Evolutionary conservation across 2,113 vertebrate genomes (phyloP).

Genomic region (Rhinolophus ferrumequinum): DNA sequence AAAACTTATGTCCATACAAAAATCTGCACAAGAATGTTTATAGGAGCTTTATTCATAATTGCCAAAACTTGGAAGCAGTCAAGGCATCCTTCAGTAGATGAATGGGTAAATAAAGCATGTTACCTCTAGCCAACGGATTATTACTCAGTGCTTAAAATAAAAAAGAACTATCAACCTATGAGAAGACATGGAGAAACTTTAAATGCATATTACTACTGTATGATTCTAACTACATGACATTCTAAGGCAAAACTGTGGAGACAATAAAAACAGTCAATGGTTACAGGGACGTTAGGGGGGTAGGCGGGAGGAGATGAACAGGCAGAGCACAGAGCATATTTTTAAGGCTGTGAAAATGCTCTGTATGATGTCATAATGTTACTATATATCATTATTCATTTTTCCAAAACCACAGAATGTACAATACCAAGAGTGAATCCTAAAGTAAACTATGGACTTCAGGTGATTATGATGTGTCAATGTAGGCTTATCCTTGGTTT

Average conservation of each 20-base stretch:
- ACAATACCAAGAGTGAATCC: not conserved
- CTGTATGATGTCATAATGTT: not conserved
- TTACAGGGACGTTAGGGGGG: not conserved
- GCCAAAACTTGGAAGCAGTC: not conserved
- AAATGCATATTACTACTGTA: not conserved
- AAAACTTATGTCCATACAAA: not conserved
- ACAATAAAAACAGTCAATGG: not conserved
- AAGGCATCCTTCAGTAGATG: not conserved
- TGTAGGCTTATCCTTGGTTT: not conserved
- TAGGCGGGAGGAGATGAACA: not conserved
- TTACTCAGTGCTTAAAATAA: not conserved
- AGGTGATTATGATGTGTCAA: not conserved
- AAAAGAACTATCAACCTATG: not conserved
- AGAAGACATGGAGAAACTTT: not conserved
- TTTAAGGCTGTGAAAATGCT: not conserved
- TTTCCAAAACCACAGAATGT: not conserved
- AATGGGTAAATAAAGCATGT: too few species aligned
- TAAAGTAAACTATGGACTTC: not conserved
- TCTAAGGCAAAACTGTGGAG: not conserved
- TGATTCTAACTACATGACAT: not conserved
- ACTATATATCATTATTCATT: not conserved
- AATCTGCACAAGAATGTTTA: not conserved
- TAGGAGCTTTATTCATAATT: not conserved
- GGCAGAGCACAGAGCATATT: not conserved
- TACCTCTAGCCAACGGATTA: not conserved